These are phyloP conservation scores for Lysandra bellargus DNA, from an alignment of 2,888 invertebrate genomes.

Conservation along the genomic window DNA sequence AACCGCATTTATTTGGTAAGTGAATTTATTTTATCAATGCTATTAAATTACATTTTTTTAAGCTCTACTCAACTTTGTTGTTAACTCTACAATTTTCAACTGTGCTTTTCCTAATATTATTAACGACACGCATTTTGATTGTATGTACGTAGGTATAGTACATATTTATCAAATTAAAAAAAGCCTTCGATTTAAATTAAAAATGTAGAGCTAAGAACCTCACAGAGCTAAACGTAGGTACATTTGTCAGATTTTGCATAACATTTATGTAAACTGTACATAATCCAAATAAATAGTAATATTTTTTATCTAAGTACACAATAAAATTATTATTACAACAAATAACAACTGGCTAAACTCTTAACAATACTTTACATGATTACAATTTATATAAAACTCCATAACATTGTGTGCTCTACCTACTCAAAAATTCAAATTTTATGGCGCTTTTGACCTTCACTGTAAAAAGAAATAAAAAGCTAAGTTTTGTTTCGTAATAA, in stretches of 20 bases:
- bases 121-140: background rate
- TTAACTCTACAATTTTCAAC: background rate
- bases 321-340: too few species aligned
- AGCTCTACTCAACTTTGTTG: too few species aligned
- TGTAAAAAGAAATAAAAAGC: background rate
- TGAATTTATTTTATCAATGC: slow-evolving; percentile 32
- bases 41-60: slow-evolving; percentile 3
- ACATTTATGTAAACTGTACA: too few species aligned
- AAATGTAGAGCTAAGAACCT: background rate
- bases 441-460: background rate
- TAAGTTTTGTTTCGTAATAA: background rate
- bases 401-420: background rate
- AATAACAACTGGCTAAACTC: too few species aligned
- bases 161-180: too few species aligned
- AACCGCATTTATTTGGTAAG: slow-evolving; percentile 66
- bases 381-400: background rate
- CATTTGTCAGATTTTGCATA: too few species aligned
- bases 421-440: background rate
- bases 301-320: background rate
- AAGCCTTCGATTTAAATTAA: background rate
- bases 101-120: background rate
- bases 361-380: too few species aligned
- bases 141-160: too few species aligned
- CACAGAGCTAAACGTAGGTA: background rate
- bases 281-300: too few species aligned